These are phyloP conservation scores for Acrossocheilus fasciatus DNA, from an alignment of 2,797 vertebrate genomes.

Conservation along the genomic window DNA sequence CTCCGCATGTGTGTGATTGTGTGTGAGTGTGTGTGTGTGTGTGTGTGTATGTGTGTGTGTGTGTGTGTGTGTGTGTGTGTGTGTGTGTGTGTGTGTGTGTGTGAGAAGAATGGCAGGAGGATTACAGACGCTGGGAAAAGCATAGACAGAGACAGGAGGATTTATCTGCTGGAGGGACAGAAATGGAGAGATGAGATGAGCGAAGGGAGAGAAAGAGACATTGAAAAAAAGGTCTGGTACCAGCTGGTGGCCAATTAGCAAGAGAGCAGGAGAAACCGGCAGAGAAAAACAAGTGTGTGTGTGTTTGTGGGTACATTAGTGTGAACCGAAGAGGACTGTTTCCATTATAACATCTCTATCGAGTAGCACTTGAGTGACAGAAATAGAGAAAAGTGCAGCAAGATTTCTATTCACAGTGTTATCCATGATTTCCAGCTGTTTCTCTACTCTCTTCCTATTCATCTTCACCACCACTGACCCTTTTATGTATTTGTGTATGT, in stretches of 20 bases:
- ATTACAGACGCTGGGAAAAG: constrained; percentile 24
- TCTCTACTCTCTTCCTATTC: neutral
- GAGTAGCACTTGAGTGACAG: constrained; percentile 18
- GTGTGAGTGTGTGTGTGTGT: neutral
- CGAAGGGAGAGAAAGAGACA: constrained; percentile 8
- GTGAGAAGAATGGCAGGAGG: constrained; percentile 15
- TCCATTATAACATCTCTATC: constrained; percentile 25
- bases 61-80: neutral
- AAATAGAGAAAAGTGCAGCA: neutral
- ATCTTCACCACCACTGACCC: neutral
- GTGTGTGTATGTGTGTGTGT: neutral
- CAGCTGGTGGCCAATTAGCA: constrained; percentile 49
- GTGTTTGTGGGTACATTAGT: neutral
- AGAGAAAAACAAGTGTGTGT: neutral
- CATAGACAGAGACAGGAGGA: constrained; percentile 1
- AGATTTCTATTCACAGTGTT: neutral
- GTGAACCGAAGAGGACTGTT: constrained; percentile 22
- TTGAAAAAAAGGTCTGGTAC: neutral
- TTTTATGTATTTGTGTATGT: neutral
- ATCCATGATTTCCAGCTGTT: constrained; percentile 2
- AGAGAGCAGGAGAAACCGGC: constrained; percentile 15
- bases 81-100: neutral
- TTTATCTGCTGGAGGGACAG: constrained; percentile 26
- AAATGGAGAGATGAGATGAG: constrained; percentile 40
- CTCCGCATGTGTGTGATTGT: neutral